A percentile compares a stretch with the other conserved stretches of the same genome.
These are phyloP conservation scores for Parnassius mnemosyne DNA, from an alignment of 2,888 invertebrate species.

Conservation along the genomic window DNA sequence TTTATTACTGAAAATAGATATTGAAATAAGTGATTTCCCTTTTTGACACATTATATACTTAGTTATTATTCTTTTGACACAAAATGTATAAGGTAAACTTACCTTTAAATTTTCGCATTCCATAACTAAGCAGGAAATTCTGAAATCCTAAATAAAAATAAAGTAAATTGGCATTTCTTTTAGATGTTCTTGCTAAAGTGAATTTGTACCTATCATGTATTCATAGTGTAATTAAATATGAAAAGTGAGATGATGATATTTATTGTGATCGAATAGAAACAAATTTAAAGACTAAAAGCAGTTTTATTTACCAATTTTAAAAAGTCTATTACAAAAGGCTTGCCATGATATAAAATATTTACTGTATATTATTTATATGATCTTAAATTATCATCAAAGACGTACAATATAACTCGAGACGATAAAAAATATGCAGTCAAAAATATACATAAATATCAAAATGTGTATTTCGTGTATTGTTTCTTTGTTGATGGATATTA, in stretches of 20 bases:
- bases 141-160: too few species aligned
- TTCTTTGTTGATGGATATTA: background rate
- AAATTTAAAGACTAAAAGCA: constrained; percentile 35
- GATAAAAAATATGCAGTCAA: too few species aligned
- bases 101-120: background rate
- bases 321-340: constrained; percentile 21
- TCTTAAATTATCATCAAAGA: too few species aligned
- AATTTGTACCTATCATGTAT: constrained; percentile 40
- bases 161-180: too few species aligned
- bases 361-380: too few species aligned
- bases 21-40: background rate
- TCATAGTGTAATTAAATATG: constrained; percentile 27
- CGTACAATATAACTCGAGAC: too few species aligned
- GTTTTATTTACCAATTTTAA: constrained; percentile 27
- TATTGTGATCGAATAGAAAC: constrained; percentile 62
- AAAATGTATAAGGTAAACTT: background rate
- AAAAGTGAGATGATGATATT: constrained; percentile 51
- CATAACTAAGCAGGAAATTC: too few species aligned
- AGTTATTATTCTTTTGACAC: background rate
- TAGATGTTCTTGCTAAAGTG: constrained; percentile 72
- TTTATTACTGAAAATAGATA: background rate
- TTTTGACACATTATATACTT: too few species aligned
- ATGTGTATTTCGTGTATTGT: too few species aligned
- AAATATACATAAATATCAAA: too few species aligned
- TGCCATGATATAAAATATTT: background rate